Evolutionary conservation across 64 coral and sea anemone species (phyloP).

Genomic region (Porites australiensis): DNA sequence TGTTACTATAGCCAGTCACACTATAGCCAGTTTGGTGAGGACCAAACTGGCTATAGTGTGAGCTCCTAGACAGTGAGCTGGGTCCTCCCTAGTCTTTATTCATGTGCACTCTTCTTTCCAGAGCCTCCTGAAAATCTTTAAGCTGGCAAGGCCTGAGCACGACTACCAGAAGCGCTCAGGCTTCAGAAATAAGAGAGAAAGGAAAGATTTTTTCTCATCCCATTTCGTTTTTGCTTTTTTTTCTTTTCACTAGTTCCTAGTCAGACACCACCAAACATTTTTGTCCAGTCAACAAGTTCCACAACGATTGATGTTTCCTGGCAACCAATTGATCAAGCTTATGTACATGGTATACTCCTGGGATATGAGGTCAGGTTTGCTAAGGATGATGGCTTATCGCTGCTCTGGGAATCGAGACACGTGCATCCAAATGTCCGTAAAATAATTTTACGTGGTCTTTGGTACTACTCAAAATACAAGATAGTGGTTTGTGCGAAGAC

Average conservation of each 20-base stretch:
- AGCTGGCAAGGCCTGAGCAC: no score
- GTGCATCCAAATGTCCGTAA: not conserved
- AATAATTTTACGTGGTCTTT: not conserved
- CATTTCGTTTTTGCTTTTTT: not conserved
- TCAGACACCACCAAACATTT: constrained; percentile 44
- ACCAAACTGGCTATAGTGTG: no score
- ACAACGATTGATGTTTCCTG: constrained; percentile 46
- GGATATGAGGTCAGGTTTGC: constrained; percentile 75
- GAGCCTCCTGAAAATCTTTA: not conserved
- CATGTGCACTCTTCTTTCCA: not conserved
- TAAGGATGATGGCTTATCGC: constrained; percentile 10
- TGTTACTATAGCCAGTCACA: no score
- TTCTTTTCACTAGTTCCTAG: constrained; percentile 17
- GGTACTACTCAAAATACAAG: not conserved
- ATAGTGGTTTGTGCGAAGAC: constrained; percentile 62
- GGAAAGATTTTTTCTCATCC: no score
- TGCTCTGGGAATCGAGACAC: not conserved
- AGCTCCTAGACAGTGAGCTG: no score
- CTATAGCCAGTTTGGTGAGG: no score
- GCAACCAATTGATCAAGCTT: constrained; percentile 61
- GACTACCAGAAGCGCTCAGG: no score
- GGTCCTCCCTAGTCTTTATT: no score
- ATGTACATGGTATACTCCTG: constrained; percentile 65
- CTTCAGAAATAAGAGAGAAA: no score
- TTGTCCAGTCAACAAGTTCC: constrained; percentile 39